phyloP scores from a whole-genome alignment of 2,888 invertebrate species.

The Patella pellucida region DNA sequence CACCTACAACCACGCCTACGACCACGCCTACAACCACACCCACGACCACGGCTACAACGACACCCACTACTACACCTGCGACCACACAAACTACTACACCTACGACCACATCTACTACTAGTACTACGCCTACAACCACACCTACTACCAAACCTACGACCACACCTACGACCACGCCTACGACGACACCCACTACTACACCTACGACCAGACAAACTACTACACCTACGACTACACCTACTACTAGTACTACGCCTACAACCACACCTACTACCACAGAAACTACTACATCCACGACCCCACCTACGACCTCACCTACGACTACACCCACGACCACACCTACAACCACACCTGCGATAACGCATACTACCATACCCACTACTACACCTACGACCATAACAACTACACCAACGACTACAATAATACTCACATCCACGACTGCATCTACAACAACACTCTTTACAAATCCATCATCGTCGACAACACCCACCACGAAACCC shows the following conservation, averaged over 20 bases:
- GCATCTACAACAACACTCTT: not conserved
- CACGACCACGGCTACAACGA: not conserved
- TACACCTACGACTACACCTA: not conserved
- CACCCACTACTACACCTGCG: not conserved
- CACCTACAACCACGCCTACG: not conserved
- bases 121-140: not conserved
- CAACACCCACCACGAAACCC: not conserved
- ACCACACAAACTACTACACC: not conserved
- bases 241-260: slow-evolving; percentile 5
- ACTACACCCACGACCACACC: not conserved
- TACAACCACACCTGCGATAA: not conserved
- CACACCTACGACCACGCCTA: not conserved
- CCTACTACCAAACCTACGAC: not conserved
- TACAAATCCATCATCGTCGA: not conserved
- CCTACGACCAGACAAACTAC: not conserved
- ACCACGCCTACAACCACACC: not conserved
- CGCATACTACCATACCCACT: not conserved
- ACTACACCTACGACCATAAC: not conserved
- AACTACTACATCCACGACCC: not conserved
- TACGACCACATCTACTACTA: not conserved
- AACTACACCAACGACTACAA: not conserved
- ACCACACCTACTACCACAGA: not conserved
- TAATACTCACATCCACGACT: not conserved
- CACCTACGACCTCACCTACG: not conserved
- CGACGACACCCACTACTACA: not conserved